A percentile compares a stretch with the other conserved stretches of the same genome.
phyloP scores from a whole-genome alignment of 1,140 invertebrate genomes.

The Tenebrio molitor region DNA sequence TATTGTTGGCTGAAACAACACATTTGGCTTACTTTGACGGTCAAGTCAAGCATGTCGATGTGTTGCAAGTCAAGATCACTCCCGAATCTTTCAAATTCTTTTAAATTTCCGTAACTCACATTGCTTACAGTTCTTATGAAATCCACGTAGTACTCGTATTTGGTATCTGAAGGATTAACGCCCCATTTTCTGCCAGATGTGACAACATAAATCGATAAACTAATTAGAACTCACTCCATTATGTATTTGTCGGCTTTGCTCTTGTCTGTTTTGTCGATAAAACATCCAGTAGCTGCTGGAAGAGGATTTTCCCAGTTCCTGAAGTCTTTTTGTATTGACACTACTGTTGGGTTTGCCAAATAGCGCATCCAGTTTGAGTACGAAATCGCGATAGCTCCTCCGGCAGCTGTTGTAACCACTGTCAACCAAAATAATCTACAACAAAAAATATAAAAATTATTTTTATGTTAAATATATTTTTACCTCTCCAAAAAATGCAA shows the following conservation, averaged over 20 bases:
- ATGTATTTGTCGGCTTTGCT: constrained; percentile 60
- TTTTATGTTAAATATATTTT: constrained; percentile 24
- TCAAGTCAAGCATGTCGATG: constrained; percentile 68
- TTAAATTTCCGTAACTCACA: constrained; percentile 67
- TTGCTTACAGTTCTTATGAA: constrained; percentile 69
- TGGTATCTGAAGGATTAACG: constrained; percentile 52
- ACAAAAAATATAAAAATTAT: constrained; percentile 43
- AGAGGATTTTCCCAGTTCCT: constrained; percentile 72
- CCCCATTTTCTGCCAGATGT: constrained; percentile 60
- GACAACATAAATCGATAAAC: constrained; percentile 8
- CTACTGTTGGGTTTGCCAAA: constrained; percentile 72
- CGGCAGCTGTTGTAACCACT: constrained; percentile 63
- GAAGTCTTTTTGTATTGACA: constrained; percentile 74
- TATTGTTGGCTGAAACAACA: constrained; percentile 2
- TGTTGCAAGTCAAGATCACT: constrained; percentile 66
- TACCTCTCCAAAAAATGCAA: constrained; percentile 60
- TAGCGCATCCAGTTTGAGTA: constrained; percentile 70
- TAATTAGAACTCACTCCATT: constrained; percentile 51
- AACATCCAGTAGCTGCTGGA: constrained; percentile 70
- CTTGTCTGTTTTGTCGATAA: constrained; percentile 65
- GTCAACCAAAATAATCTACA: constrained; percentile 69
- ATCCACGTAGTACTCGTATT: constrained; percentile 67
- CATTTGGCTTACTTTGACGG: constrained; percentile 63
- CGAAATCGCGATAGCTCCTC: constrained; percentile 64
- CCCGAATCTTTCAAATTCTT: constrained; percentile 66